A percentile compares a stretch with the other conserved stretches of the same genome.
Conservation (phyloP, 2,888 invertebrate species). For the Drosophila recens region DNA sequence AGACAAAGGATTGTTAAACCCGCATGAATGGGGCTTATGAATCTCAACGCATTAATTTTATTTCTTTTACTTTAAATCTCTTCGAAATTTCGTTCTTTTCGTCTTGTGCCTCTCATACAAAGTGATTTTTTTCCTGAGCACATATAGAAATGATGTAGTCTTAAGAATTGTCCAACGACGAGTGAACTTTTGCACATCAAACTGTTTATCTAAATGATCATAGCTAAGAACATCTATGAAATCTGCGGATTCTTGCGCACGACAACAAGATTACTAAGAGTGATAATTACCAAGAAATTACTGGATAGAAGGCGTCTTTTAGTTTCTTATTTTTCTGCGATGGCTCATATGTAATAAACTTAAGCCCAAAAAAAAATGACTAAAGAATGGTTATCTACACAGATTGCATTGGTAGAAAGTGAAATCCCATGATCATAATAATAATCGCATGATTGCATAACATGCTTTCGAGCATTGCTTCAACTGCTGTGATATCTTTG, state of each 20-base stretch:
- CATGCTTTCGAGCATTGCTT: neutral
- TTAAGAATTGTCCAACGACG: no score
- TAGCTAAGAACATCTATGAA: neutral
- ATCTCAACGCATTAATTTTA: slow-evolving; percentile 56
- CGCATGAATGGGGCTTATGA: slow-evolving; percentile 50
- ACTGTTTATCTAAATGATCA: slow-evolving; percentile 14
- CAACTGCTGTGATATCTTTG: neutral
- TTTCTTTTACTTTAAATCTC: slow-evolving; percentile 20
- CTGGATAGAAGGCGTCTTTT: neutral
- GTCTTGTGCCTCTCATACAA: no score
- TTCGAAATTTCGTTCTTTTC: no score
- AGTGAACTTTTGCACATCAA: no score
- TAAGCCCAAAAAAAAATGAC: slow-evolving; percentile 7
- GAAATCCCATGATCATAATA: neutral
- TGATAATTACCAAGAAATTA: neutral
- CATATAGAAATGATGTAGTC: neutral
- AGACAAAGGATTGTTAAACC: slow-evolving; percentile 12
- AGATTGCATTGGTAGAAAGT: slow-evolving; percentile 4
- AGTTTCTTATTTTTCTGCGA: neutral
- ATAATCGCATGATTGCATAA: neutral
- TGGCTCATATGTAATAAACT: slow-evolving; percentile 4
- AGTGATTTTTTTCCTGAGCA: no score
- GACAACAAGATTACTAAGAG: slow-evolving; percentile 5
- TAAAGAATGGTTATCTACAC: slow-evolving; percentile 17
- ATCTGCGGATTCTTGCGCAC: neutral